Conservation (phyloP, 1,140 invertebrate species). For the Holotrichia oblita region DNA sequence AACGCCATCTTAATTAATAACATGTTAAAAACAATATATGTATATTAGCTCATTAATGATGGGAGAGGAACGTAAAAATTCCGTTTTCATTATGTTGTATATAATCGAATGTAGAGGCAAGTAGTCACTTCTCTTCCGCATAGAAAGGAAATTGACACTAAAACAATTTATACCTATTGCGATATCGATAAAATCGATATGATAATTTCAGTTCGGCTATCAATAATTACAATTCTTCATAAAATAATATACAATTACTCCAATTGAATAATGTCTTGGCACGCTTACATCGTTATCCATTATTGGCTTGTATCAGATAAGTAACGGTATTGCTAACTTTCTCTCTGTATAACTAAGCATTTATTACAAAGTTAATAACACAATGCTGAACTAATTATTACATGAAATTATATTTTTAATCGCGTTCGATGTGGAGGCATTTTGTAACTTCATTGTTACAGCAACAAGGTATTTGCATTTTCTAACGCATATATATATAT, state of each 20-base stretch:
- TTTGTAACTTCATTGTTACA: background rate
- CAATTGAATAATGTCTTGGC: slow-evolving; percentile 13
- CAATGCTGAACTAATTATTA: slow-evolving; percentile 16
- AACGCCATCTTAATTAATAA: too few relatives aligned
- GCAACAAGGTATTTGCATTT: background rate
- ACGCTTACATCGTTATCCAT: slow-evolving; percentile 24
- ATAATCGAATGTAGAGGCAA: background rate
- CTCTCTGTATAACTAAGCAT: background rate
- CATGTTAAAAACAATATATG: too few relatives aligned
- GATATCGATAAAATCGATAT: slow-evolving; percentile 17
- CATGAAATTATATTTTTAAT: slow-evolving; percentile 21
- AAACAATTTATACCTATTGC: slow-evolving; percentile 3
- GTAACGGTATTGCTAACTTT: slow-evolving; percentile 22
- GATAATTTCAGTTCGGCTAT: slow-evolving; percentile 5
- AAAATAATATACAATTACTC: slow-evolving; percentile 33
- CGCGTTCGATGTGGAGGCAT: background rate
- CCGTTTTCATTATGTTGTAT: background rate
- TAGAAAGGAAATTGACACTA: slow-evolving; percentile 26
- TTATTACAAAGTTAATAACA: background rate
- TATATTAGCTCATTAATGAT: too few relatives aligned
- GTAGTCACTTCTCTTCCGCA: slow-evolving; percentile 17
- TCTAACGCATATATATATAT: too few relatives aligned
- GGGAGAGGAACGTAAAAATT: background rate
- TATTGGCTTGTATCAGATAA: slow-evolving; percentile 30
- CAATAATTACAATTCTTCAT: slow-evolving; percentile 28